Percentiles rank a stretch among this genome's conserved stretches.
Evolutionary conservation across 2,113 vertebrate genomes (phyloP).

Genomic region (Hyperopisus bebe): DNA sequence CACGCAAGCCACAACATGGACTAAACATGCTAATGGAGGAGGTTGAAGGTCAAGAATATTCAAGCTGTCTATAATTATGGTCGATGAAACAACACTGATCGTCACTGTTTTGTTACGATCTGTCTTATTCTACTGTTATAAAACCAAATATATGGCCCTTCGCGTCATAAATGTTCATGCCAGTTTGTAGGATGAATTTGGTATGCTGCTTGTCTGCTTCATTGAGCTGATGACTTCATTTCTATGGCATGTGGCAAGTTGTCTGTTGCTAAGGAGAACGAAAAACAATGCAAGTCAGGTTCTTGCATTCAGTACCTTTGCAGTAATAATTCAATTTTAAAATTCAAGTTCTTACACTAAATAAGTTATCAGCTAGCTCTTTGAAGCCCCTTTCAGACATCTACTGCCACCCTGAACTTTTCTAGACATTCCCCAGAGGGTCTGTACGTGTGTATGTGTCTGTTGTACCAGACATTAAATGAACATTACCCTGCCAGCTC

Average conservation of each 20-base stretch:
- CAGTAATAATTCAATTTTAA: not conserved
- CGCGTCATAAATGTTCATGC: not conserved
- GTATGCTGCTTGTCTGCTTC: conserved; percentile 77
- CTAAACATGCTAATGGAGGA: not conserved
- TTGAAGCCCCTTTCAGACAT: not conserved
- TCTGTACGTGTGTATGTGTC: not conserved
- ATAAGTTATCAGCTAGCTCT: not conserved
- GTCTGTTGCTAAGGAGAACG: conserved; percentile 58
- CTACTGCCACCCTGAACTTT: not conserved
- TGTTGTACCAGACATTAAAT: not conserved
- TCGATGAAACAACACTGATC: not conserved
- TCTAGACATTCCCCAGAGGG: not conserved
- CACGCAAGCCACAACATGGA: not conserved
- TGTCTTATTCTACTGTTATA: not conserved
- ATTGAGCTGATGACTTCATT: conserved; percentile 84
- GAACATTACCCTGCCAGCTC: not conserved
- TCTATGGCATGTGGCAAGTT: conserved; percentile 84
- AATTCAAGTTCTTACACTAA: not conserved
- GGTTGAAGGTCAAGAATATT: not conserved
- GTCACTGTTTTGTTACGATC: not conserved
- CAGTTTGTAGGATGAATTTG: conserved; percentile 49
- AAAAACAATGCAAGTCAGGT: not conserved
- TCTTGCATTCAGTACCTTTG: not conserved
- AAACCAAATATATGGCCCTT: not conserved
- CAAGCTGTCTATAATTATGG: not conserved